Conservation (phyloP, 1,140 invertebrate species). For the Physella acuta region DNA sequence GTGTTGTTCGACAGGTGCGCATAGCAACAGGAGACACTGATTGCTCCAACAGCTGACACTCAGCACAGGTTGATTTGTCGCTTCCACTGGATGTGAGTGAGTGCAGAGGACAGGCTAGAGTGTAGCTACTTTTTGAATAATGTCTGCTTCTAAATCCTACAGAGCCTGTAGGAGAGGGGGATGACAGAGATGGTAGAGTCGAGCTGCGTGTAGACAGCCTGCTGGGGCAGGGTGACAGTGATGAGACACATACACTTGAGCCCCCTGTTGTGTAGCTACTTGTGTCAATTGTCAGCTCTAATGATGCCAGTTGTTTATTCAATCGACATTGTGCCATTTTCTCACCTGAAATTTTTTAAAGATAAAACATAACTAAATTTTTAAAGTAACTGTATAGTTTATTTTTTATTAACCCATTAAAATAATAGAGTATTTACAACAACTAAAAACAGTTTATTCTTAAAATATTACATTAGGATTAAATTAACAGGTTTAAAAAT, state of each 20-base stretch:
- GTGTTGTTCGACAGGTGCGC: background rate
- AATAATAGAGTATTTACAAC: too few species aligned
- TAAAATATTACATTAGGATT: too few species aligned
- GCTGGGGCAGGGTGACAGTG: conserved; percentile 19
- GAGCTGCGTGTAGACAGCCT: conserved; percentile 21
- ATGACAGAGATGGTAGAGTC: conserved; percentile 18
- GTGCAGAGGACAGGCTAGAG: conserved; percentile 16
- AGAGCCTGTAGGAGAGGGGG: conserved; percentile 21
- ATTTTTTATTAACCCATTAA: too few species aligned
- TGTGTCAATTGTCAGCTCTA: conserved; percentile 20
- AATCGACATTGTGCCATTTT: too few species aligned
- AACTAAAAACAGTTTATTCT: too few species aligned
- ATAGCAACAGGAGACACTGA: conserved; percentile 1
- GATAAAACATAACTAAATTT: too few species aligned
- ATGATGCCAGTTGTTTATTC: background rate
- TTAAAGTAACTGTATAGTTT: too few species aligned
- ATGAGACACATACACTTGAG: conserved; percentile 5
- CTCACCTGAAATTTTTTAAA: too few species aligned
- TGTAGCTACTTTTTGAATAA: background rate
- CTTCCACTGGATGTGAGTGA: background rate
- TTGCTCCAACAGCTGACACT: conserved; percentile 21
- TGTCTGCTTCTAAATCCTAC: conserved; percentile 4
- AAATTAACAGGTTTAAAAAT: too few species aligned
- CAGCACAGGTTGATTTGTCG: conserved; percentile 11
- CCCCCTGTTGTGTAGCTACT: conserved; percentile 19